A percentile compares a stretch with the other conserved stretches of the same genome.
Conservation (phyloP, 2,113 vertebrate species). For the Lutjanus erythropterus region DNA sequence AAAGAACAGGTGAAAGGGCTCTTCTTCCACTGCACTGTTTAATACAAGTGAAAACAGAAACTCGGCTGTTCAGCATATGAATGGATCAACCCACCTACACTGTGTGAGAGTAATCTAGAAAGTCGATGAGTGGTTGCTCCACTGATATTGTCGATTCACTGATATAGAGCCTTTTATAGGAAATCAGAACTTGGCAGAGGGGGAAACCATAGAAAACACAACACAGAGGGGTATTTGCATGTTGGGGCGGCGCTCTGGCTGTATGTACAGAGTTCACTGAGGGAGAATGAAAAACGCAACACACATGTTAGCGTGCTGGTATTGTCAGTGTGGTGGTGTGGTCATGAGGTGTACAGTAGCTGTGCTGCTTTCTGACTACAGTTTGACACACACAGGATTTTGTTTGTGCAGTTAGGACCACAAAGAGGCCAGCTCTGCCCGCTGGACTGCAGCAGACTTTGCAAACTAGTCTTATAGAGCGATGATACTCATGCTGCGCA, state of each 20-base stretch:
- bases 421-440: neutral
- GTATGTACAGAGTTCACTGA: constrained; percentile 62
- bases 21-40: constrained; percentile 65
- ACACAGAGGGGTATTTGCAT: constrained; percentile 78
- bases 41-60: constrained; percentile 84
- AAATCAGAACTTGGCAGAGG: constrained; percentile 79
- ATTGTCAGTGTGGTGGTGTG: constrained; percentile 24
- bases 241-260: constrained; percentile 59
- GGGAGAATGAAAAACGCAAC: constrained; percentile 55
- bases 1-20: constrained; percentile 72
- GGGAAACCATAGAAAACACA: constrained; percentile 81
- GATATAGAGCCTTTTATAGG: constrained; percentile 81
- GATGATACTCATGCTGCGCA: no score
- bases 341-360: constrained; percentile 12
- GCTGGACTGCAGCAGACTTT: neutral
- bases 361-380: constrained; percentile 3
- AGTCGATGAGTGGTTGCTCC: constrained; percentile 37
- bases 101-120: constrained; percentile 58
- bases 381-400: constrained; percentile 1
- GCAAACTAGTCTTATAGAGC: no score
- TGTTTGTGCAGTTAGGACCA: neutral
- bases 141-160: constrained; percentile 78
- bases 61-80: constrained; percentile 47
- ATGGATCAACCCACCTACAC: constrained; percentile 47
- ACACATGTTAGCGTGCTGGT: constrained; percentile 23